Conservation (phyloP, 2,888 invertebrate genomes). For the Palloptera scutellata region DNA sequence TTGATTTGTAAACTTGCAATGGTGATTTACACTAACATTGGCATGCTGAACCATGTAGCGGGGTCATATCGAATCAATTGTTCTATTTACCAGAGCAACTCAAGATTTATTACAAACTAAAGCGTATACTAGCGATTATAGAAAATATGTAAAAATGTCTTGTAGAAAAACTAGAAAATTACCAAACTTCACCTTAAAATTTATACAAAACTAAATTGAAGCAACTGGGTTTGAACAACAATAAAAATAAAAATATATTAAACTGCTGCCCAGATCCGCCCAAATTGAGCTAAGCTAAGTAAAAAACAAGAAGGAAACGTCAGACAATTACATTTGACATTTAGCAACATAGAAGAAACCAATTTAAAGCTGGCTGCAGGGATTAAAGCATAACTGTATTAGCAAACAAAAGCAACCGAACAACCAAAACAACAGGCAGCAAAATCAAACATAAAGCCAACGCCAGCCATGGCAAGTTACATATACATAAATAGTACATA, state of each 20-base stretch:
- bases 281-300: background rate
- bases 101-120: too few relatives aligned
- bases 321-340: conserved; percentile 45
- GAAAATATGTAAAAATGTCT: too few relatives aligned
- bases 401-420: conserved; percentile 34
- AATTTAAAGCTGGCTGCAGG: conserved; percentile 56
- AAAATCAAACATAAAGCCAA: background rate
- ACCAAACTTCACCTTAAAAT: too few relatives aligned
- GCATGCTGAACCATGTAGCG: too few relatives aligned
- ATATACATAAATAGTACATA: too few relatives aligned
- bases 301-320: conserved; percentile 26
- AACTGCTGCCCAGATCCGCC: conserved; percentile 33
- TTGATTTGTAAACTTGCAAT: too few relatives aligned
- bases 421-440: background rate
- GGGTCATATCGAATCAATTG: too few relatives aligned
- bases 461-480: background rate
- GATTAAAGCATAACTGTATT: conserved; percentile 57
- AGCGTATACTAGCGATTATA: too few relatives aligned
- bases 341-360: conserved; percentile 41
- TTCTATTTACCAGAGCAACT: too few relatives aligned
- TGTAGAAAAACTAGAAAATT: too few relatives aligned
- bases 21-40: too few relatives aligned
- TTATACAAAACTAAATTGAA: too few relatives aligned
- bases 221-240: conserved; percentile 7
- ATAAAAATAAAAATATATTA: conserved; percentile 18